Evolutionary conservation across 2,888 invertebrate species (phyloP), one percentile per base, ranked within the genome.

Genomic region (Saturnia japonica): DNA sequence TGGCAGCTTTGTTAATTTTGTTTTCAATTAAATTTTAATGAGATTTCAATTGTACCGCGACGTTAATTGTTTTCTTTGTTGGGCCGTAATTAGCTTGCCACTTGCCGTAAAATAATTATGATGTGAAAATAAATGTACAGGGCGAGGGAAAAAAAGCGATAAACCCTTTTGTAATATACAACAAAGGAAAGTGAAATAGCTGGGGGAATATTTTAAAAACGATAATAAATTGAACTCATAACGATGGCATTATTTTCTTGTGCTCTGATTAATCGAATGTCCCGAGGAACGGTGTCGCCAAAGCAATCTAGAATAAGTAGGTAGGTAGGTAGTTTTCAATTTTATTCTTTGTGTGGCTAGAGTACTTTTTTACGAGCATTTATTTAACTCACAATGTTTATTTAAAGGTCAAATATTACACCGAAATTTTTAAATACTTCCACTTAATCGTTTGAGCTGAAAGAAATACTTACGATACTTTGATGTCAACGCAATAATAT

Each of bases 141-240:
- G 74, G 73, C 71, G 72, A 74, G 74, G 74, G 76, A 77, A 82
- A 79, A 77, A 77, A 81, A 81, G 78, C 74, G 73, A 70, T 73
- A 74, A 83, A 81, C 82, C 82, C 84, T 84, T 83, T 84, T 85
- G 80, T 84, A 74, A 80, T 81, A 81, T 80, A 78, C 71, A 81
- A 86, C 84, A 86, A 86, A 84, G 81, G 78, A 74, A 79, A 81
- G 81, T 79, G 78, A 75, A 82, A 85, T 82, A 80, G 79, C 78
- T 81, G 75, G 74, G 74, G 77, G 76, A 77, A 82, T 82, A 76
- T 84, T 81, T 28, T 60, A 60, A 76, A 83, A 82, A 77, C 80
- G 79, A 82, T 85, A 85, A 86, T 85, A 85, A 87, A 87, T 84
- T 83, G 84, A 81, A 79, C 81, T 78, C 76, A 78, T 79, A 82